These are phyloP conservation scores for Echinometra lucunter DNA, from an alignment of 53 echinoderm and acorn worm genomes.

Conservation along the genomic window DNA sequence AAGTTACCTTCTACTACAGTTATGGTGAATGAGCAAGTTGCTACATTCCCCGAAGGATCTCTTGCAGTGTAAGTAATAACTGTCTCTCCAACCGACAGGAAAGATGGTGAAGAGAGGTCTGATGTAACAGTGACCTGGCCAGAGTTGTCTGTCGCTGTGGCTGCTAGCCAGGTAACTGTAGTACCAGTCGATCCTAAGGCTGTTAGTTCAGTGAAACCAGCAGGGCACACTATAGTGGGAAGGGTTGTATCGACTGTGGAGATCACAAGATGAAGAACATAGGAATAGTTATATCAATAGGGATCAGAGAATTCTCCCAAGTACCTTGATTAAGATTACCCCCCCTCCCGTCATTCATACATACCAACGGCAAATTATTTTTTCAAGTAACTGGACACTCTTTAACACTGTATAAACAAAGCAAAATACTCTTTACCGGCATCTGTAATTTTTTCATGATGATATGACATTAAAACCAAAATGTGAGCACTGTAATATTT, in stretches of 20 bases:
- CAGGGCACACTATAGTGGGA: conserved; percentile 30
- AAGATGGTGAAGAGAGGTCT: conserved; percentile 19
- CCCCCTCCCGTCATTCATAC: too few relatives aligned
- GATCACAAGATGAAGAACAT: not conserved
- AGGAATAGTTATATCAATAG: not conserved
- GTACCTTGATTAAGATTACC: too few relatives aligned
- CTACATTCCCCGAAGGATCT: conserved; percentile 48
- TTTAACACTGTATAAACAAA: too few relatives aligned
- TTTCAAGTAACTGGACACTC: too few relatives aligned
- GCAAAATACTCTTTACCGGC: too few relatives aligned
- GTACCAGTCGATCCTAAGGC: not conserved
- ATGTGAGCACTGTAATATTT: too few relatives aligned
- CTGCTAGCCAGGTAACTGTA: conserved; percentile 70
- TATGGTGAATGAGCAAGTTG: conserved; percentile 63
- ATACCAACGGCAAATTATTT: too few relatives aligned
- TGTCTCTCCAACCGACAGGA: conserved; percentile 74
- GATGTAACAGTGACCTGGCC: conserved; percentile 60
- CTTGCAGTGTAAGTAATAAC: conserved; percentile 76
- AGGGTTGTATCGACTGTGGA: conserved; percentile 32
- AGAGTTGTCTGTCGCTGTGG: conserved; percentile 75
- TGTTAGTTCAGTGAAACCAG: not conserved
- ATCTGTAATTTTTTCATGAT: too few relatives aligned
- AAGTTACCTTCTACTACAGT: conserved; percentile 26
- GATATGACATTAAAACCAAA: too few relatives aligned
- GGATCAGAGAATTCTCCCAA: not conserved